Evolutionary conservation across 2,797 vertebrate species (phyloP), one percentile per base, ranked within the genome.

Genomic region (Gila robusta): DNA sequence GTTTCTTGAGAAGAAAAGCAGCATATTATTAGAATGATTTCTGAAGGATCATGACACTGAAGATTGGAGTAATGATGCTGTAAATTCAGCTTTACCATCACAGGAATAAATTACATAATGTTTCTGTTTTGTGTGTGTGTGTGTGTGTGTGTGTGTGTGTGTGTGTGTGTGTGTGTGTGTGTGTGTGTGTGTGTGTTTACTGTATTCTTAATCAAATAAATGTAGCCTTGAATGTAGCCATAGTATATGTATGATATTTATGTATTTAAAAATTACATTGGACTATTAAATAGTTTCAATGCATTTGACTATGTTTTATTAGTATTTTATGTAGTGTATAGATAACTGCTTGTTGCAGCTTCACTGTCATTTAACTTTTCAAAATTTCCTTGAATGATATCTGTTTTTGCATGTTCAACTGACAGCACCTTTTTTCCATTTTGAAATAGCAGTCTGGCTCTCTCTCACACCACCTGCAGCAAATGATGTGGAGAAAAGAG

Each of bases 401-500:
- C 56, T 10, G 35, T 21, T 79, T 62, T 79, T 79, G 23, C 5
- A 66, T 14, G 17, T 44, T 47, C 32, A 47, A 82, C 5, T 83
- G 39, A 76, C 32, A 14, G 28, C 26, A 64, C 12, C 28, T 62
- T 73, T 59, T 6, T 2, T 9, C 41, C 7, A 72, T 62, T 83
- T 83, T 44, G 56, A 41, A 83, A 44, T 21, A 14, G 10, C 69
- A 72, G 52, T 64, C 6, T 47, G 11, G 6, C 47, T 49, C 74
- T 79, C 59, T 47, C 41, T 26, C 70, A n/a, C 7, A 28, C 12
- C 1, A 0, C 77, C 41, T 67, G 14, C n/a, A 84, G 26, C 6
- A 73, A 82, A 72, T 47, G 67, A 26, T 2, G 14, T 77, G 23
- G 67, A 62, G 19, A 76, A 49, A 83, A 26, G 9, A 67, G 28